phyloP scores from a whole-genome alignment of 2,888 invertebrate genomes.

The Ramazzottius varieornatus region DNA sequence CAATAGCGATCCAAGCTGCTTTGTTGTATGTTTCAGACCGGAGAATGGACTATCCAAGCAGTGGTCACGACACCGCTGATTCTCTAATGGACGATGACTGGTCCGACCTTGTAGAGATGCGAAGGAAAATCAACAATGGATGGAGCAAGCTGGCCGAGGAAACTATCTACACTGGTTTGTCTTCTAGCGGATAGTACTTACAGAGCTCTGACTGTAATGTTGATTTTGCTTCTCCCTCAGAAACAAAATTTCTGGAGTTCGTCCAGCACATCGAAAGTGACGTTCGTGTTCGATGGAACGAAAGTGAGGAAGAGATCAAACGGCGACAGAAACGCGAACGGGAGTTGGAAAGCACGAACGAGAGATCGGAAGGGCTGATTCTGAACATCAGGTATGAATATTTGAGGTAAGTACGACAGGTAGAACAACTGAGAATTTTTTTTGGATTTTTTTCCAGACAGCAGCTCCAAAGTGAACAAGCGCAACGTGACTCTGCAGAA shows the following conservation, averaged over 20 bases:
- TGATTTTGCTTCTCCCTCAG: not conserved
- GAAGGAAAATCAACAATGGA: not conserved
- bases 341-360: too few species aligned
- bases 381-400: too few species aligned
- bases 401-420: too few species aligned
- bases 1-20: too few species aligned
- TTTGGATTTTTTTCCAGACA: not conserved
- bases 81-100: too few species aligned
- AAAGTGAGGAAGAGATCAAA: too few species aligned
- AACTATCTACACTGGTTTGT: not conserved
- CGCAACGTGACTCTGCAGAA: not conserved
- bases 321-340: too few species aligned
- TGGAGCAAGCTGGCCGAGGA: not conserved
- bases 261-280: not conserved
- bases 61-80: too few species aligned
- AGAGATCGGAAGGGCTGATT: too few species aligned
- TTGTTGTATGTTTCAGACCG: too few species aligned
- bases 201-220: not conserved
- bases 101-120: not conserved
- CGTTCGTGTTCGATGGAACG: not conserved
- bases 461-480: not conserved
- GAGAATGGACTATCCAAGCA: too few species aligned
- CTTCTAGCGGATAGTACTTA: not conserved
- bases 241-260: not conserved
- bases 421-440: too few species aligned